phyloP scores from a whole-genome alignment of 2,888 invertebrate species.

The Ypsolopha sequella region DNA sequence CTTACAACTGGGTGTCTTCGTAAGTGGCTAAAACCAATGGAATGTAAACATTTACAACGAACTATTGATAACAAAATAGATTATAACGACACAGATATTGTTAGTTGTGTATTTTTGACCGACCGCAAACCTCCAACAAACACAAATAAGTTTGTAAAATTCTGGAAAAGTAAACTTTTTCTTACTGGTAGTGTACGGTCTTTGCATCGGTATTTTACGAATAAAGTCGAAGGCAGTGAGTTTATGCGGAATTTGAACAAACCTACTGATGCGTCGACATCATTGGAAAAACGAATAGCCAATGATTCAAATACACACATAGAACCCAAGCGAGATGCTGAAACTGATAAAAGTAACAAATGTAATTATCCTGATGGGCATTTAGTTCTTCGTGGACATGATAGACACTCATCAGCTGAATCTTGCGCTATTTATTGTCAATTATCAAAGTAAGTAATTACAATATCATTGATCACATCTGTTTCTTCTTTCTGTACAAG shows the following conservation, averaged over 20 bases:
- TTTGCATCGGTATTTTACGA: constrained; percentile 55
- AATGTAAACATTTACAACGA: constrained; percentile 65
- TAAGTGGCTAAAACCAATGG: constrained; percentile 61
- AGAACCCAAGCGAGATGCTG: constrained; percentile 37
- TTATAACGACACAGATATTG: constrained; percentile 49
- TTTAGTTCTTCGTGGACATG: constrained; percentile 54
- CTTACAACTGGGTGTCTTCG: constrained; percentile 58
- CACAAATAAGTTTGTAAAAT: constrained; percentile 56
- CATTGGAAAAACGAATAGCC: constrained; percentile 31
- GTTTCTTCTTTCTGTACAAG: not conserved
- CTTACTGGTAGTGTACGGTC: constrained; percentile 56
- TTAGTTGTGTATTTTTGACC: constrained; percentile 49
- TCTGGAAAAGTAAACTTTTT: constrained; percentile 62
- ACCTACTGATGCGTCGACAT: constrained; percentile 37
- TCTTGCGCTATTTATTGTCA: constrained; percentile 63
- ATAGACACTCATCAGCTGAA: constrained; percentile 53
- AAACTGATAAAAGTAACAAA: constrained; percentile 36
- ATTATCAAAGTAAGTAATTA: constrained; percentile 48
- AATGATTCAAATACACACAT: constrained; percentile 18
- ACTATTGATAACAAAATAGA: constrained; percentile 56
- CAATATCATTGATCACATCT: not conserved
- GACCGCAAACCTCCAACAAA: constrained; percentile 46
- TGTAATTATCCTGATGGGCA: constrained; percentile 59
- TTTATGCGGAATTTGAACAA: constrained; percentile 41
- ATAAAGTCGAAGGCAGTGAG: constrained; percentile 39